Conservation (phyloP, 2,797 vertebrate species). For the Avahi laniger region DNA sequence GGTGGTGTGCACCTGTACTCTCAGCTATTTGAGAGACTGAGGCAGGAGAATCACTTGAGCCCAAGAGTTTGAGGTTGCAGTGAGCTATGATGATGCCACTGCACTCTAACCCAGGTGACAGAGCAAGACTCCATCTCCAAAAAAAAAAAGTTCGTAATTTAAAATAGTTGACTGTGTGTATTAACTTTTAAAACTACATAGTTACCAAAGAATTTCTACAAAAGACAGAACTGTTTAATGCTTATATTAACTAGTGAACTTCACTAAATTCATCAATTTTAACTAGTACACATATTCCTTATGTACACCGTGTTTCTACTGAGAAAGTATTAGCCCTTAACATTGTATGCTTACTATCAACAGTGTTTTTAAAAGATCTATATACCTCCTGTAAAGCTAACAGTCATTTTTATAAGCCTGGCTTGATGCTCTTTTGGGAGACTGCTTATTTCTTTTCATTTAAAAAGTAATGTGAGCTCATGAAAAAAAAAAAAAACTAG, state of each 20-base stretch:
- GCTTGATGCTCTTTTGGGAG: neutral
- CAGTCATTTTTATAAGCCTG: constrained; percentile 1
- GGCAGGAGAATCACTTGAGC: neutral
- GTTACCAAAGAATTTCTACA: neutral
- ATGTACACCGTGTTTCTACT: neutral
- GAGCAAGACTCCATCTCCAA: neutral
- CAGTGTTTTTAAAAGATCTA: neutral
- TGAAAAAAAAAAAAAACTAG: neutral
- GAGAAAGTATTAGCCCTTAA: neutral
- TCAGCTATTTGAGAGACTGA: neutral
- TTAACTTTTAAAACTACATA: neutral
- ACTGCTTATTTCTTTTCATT: neutral
- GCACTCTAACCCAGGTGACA: neutral
- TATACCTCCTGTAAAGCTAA: neutral
- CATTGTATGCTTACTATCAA: neutral
- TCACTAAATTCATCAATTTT: constrained; percentile 14
- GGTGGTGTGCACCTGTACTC: neutral
- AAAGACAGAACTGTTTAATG: neutral
- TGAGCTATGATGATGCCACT: neutral
- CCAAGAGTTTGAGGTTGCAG: neutral
- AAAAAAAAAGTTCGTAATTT: neutral
- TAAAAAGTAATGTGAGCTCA: constrained; percentile 2
- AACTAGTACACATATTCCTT: neutral
- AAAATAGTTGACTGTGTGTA: neutral
- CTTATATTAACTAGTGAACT: neutral